A percentile compares a stretch with the other conserved stretches of the same genome.
phyloP scores from a whole-genome alignment of 2,888 invertebrate species.

The Drosophila cognata region DNA sequence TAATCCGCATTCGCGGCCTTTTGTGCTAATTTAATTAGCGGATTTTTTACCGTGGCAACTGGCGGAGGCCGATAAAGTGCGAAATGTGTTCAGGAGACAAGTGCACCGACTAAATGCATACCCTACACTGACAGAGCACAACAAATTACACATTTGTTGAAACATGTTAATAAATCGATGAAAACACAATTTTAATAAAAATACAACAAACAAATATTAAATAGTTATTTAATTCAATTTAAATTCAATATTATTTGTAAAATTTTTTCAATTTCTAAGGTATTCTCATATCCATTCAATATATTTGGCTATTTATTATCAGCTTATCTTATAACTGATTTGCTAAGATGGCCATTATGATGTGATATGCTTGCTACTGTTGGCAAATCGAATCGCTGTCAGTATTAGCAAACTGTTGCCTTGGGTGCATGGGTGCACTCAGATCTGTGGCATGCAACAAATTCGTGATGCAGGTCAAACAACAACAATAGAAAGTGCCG shows the following conservation, averaged over 20 bases:
- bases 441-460: constrained; percentile 27
- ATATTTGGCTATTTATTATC: too few relatives aligned
- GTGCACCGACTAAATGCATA: constrained; percentile 13
- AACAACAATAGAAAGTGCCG: constrained; percentile 8
- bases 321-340: background rate
- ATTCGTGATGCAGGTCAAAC: constrained; percentile 19
- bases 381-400: background rate
- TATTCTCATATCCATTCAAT: too few relatives aligned
- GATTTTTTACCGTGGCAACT: constrained; percentile 18
- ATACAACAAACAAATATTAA: background rate
- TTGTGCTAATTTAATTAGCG: constrained; percentile 77
- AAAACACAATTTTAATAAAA: background rate
- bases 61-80: background rate
- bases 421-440: background rate
- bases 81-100: background rate
- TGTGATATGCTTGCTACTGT: background rate
- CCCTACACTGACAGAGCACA: constrained; percentile 1
- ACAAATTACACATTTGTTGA: background rate
- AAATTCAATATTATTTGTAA: background rate
- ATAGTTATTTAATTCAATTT: background rate
- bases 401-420: constrained; percentile 15
- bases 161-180: too few relatives aligned
- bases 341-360: background rate
- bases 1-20: constrained; percentile 71
- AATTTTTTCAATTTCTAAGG: background rate